These are phyloP conservation scores for Caenorhabditis briggsae DNA, from an alignment of 1,140 invertebrate species.

Conservation along the genomic window DNA sequence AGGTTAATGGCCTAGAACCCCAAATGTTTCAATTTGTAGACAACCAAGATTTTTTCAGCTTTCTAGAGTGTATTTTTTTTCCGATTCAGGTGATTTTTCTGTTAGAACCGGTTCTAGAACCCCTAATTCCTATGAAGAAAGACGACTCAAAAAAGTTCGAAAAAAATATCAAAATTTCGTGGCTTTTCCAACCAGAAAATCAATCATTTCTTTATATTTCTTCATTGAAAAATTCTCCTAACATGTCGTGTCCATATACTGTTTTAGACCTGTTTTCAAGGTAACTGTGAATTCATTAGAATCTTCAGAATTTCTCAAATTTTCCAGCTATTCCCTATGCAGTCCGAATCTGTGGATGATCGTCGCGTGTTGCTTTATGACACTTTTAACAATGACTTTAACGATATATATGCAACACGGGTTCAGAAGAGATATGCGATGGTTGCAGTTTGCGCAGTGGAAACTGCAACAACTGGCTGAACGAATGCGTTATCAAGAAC, in stretches of 20 bases:
- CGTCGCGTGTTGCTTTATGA: constrained; percentile 32
- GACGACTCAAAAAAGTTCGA: no score
- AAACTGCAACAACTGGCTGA: constrained; percentile 30
- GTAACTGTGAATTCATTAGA: neutral
- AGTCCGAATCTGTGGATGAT: constrained; percentile 49
- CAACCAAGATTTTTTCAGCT: no score
- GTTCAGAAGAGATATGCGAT: constrained; percentile 29
- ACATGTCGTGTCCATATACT: neutral
- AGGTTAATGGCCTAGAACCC: no score
- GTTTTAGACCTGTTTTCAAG: neutral
- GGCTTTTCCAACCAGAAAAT: no score
- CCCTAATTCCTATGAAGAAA: no score
- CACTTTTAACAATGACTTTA: constrained; percentile 41
- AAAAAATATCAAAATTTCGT: no score
- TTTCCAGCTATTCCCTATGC: constrained; percentile 6
- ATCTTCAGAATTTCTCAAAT: neutral
- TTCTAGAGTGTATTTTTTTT: no score
- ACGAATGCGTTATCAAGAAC: constrained; percentile 22
- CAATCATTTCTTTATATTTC: neutral
- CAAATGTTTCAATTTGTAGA: no score
- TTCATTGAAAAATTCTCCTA: neutral
- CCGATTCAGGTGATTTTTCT: no score
- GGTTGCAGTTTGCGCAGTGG: constrained; percentile 29
- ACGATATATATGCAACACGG: constrained; percentile 30
- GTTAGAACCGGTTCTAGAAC: no score